A percentile compares a stretch with the other conserved stretches of the same genome.
These are phyloP conservation scores for Leucoptera coffeella DNA, from an alignment of 2,888 invertebrate genomes.

Conservation along the genomic window DNA sequence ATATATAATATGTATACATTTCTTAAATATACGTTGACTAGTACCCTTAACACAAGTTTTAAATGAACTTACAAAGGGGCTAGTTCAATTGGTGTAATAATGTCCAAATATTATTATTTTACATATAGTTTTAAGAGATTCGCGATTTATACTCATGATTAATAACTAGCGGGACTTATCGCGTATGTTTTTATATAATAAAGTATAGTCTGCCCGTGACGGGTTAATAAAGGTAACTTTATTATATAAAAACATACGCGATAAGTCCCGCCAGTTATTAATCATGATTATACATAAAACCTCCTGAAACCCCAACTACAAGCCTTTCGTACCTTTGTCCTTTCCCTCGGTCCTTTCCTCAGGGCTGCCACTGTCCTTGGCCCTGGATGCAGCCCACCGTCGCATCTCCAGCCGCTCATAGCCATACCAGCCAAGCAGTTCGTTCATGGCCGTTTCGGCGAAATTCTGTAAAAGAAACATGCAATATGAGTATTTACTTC, in stretches of 20 bases:
- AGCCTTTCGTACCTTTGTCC: conserved; percentile 26
- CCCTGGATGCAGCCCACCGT: conserved; percentile 44
- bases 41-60: too few relatives aligned
- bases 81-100: too few relatives aligned
- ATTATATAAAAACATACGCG: too few relatives aligned
- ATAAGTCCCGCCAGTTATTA: not conserved
- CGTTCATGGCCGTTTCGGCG: conserved; percentile 89
- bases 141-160: too few relatives aligned
- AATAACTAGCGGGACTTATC: too few relatives aligned
- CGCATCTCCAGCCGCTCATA: conserved; percentile 66
- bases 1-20: too few relatives aligned
- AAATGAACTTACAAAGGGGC: too few relatives aligned
- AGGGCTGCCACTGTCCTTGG: conserved; percentile 39
- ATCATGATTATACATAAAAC: not conserved
- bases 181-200: not conserved
- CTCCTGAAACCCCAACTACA: too few relatives aligned
- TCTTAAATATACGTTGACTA: too few relatives aligned
- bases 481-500: not conserved
- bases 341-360: conserved; percentile 32
- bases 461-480: conserved; percentile 63
- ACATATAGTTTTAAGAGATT: too few relatives aligned
- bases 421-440: conserved; percentile 87
- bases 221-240: too few relatives aligned
- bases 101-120: too few relatives aligned
- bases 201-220: not conserved